Conservation (phyloP, 92 coral and sea anemone species). For the Umimayanthus chanpuru region DNA sequence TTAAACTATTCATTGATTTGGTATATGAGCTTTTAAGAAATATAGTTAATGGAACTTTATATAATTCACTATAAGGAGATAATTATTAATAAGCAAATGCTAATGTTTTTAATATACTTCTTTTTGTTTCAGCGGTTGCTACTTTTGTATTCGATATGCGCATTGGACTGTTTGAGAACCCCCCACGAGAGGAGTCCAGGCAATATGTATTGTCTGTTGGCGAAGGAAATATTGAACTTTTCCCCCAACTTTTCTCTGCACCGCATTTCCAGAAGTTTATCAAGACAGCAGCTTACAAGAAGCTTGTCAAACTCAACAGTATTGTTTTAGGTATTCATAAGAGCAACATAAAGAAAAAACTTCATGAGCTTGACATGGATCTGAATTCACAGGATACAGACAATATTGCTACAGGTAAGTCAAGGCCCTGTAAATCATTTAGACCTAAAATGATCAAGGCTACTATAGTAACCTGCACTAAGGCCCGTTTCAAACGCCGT, state of each 20-base stretch:
- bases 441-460: too few relatives aligned
- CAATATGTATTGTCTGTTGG: not conserved
- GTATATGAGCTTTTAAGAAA: too few relatives aligned
- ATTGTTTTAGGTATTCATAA: not conserved
- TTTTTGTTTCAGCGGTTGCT: not conserved
- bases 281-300: slow-evolving; percentile 18
- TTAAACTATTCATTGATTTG: too few relatives aligned
- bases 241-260: not conserved
- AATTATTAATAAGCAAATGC: not conserved
- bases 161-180: slow-evolving; percentile 17
- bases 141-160: slow-evolving; percentile 10
- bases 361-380: not conserved
- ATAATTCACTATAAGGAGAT: too few relatives aligned
- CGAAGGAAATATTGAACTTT: not conserved
- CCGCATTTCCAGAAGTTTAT: not conserved
- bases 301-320: not conserved
- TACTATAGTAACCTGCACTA: too few relatives aligned
- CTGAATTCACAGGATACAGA: not conserved
- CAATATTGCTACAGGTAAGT: not conserved
- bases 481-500: too few relatives aligned
- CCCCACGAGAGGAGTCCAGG: not conserved
- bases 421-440: too few relatives aligned
- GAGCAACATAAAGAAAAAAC: not conserved
- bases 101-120: too few relatives aligned
- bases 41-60: too few relatives aligned